Conservation (phyloP, 92 coral and sea anemone species). For the Metridium senile region DNA sequence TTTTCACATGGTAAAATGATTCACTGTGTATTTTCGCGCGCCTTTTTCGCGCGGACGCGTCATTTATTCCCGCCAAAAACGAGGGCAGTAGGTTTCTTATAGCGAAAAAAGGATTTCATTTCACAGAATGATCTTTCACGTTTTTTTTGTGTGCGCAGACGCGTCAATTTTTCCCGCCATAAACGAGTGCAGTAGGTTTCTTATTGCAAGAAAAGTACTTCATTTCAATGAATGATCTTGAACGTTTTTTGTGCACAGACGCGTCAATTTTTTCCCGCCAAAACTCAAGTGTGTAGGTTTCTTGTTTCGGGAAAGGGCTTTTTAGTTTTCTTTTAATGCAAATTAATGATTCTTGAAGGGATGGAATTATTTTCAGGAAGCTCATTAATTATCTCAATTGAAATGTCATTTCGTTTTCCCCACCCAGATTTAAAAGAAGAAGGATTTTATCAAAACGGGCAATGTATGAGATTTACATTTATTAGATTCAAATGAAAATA, state of each 20-base stretch:
- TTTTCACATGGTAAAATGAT: no score
- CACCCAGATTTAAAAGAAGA: no score
- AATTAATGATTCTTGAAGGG: neutral
- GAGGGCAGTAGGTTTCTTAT: neutral
- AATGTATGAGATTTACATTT: no score
- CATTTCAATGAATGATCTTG: no score
- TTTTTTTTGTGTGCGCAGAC: neutral
- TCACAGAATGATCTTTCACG: no score
- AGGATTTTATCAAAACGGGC: no score
- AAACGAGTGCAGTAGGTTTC: neutral
- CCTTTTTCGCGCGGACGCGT: neutral
- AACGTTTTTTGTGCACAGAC: neutral
- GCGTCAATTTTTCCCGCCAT: neutral
- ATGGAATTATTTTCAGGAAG: neutral
- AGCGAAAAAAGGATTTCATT: no score
- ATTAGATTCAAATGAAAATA: no score
- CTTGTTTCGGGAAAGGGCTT: neutral
- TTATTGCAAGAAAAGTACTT: no score
- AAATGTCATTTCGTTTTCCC: neutral
- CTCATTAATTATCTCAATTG: neutral
- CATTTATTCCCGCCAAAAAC: neutral
- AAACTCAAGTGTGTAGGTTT: neutral
- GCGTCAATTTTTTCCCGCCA: neutral
- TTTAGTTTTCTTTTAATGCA: neutral
- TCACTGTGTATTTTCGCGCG: neutral